Evolutionary conservation across 2,888 invertebrate genomes (phyloP).

Genomic region (Allolobophora icterica): DNA sequence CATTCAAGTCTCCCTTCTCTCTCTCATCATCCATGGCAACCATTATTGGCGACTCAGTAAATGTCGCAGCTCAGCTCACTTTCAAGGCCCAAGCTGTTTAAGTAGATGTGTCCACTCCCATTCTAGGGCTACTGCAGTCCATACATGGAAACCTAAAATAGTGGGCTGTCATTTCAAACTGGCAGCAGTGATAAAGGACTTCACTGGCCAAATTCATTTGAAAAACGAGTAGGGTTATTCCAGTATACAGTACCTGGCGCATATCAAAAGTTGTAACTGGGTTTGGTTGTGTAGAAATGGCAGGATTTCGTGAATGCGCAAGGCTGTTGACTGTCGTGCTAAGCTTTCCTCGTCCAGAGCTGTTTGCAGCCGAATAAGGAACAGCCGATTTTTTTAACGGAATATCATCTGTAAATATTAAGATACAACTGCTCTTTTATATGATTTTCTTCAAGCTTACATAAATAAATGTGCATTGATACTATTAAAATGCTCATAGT

Average conservation of each 20-base stretch:
- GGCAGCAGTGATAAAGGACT: too few relatives aligned
- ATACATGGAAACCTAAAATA: too few relatives aligned
- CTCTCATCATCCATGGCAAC: too few relatives aligned
- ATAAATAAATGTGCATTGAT: not conserved
- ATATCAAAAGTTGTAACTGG: not conserved
- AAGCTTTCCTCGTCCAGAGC: not conserved
- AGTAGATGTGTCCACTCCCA: too few relatives aligned
- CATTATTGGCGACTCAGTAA: too few relatives aligned
- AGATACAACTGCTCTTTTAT: not conserved
- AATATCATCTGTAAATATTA: conserved; percentile 4
- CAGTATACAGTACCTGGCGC: not conserved
- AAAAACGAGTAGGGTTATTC: too few relatives aligned
- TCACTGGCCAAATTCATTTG: too few relatives aligned
- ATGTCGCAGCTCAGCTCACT: too few relatives aligned
- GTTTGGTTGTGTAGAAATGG: not conserved
- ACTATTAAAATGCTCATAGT: not conserved
- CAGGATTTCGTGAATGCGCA: not conserved
- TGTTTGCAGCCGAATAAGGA: not conserved
- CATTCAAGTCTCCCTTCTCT: too few relatives aligned
- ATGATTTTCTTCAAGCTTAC: not conserved
- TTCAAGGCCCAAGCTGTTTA: too few relatives aligned
- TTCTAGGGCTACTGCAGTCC: too few relatives aligned
- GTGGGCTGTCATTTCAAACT: too few relatives aligned
- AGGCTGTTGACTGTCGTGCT: not conserved
- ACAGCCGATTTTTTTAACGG: conserved; percentile 15